These are phyloP conservation scores for Leptopilina drosophilae DNA, from an alignment of 2,888 invertebrate species.

Conservation along the genomic window DNA sequence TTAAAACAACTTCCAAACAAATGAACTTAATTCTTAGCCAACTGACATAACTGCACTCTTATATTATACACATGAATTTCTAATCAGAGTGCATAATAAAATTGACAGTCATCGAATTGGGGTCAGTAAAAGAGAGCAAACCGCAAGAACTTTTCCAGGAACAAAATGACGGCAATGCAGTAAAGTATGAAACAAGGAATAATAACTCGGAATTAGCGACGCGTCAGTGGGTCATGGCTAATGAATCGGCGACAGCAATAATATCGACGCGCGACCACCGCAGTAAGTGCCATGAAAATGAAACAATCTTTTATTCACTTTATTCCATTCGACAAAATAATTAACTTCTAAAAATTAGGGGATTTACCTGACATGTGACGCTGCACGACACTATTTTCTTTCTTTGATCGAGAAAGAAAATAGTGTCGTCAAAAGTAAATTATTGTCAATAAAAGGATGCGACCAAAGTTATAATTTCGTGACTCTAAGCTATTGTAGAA, in stretches of 20 bases:
- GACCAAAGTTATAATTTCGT: too few species aligned
- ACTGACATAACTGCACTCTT: too few species aligned
- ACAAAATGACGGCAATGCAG: neutral
- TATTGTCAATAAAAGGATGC: too few species aligned
- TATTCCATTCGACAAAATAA: neutral
- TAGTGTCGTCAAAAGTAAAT: too few species aligned
- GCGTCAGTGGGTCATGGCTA: conserved; percentile 35
- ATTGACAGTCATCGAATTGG: conserved; percentile 12
- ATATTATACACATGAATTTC: too few species aligned
- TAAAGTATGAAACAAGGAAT: conserved; percentile 28
- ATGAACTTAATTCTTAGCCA: too few species aligned
- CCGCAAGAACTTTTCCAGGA: conserved; percentile 15
- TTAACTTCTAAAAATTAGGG: neutral
- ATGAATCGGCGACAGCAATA: conserved; percentile 34
- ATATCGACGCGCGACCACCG: conserved; percentile 22
- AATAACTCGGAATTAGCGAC: conserved; percentile 31
- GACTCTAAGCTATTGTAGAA: too few species aligned
- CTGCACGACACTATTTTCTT: too few species aligned
- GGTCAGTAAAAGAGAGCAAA: conserved; percentile 18
- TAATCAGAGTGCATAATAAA: neutral
- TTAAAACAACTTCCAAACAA: too few species aligned
- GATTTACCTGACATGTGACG: neutral
- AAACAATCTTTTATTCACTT: neutral
- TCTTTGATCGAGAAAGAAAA: too few species aligned
- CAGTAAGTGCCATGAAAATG: neutral